Percentiles rank a stretch among this genome's conserved stretches.
phyloP scores from a whole-genome alignment of 2,888 invertebrate genomes.

The Strigamia transsilvanica region DNA sequence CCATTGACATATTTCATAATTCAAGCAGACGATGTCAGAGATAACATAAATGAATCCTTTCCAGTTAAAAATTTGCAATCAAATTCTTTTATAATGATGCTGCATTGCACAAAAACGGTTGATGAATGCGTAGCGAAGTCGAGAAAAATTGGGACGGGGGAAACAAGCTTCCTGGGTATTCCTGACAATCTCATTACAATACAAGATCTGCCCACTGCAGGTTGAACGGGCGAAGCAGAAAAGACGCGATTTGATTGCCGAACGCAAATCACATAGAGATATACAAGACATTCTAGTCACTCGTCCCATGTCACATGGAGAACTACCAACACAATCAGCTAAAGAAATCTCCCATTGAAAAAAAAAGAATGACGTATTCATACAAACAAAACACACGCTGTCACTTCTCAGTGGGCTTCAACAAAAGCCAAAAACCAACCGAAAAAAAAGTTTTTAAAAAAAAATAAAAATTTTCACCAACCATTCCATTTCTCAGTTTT shows the following conservation, averaged over 20 bases:
- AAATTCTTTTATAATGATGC: conserved; percentile 6
- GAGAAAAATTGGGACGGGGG: neutral
- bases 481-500: neutral
- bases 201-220: conserved; percentile 27
- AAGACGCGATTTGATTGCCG: conserved; percentile 39
- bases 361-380: neutral
- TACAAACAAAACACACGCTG: conserved; percentile 12
- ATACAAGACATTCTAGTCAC: neutral
- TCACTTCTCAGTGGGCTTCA: conserved; percentile 9
- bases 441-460: neutral
- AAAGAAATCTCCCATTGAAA: conserved; percentile 9
- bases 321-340: conserved; percentile 12
- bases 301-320: neutral
- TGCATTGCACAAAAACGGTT: neutral
- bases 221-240: conserved; percentile 22
- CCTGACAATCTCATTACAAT: conserved; percentile 43
- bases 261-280: conserved; percentile 42
- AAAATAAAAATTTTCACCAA: neutral
- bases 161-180: neutral
- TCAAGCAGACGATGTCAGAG: neutral
- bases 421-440: neutral
- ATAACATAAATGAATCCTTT: neutral
- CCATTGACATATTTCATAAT: neutral
- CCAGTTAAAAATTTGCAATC: neutral
- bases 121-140: neutral